Evolutionary conservation across 2,888 invertebrate genomes (phyloP).

Genomic region (Ectemnius continuus): DNA sequence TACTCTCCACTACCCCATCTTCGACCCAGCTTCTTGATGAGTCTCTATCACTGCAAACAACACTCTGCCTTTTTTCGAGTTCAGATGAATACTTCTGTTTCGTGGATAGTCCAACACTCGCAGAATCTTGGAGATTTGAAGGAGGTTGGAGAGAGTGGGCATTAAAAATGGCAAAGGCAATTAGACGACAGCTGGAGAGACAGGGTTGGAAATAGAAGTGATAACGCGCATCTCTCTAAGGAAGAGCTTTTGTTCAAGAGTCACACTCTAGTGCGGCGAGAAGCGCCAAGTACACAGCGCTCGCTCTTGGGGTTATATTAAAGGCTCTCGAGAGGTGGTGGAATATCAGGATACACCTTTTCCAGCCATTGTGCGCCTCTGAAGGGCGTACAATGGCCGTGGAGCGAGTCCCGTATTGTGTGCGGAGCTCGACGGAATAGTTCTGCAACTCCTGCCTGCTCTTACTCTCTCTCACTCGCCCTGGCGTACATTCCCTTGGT

Average conservation of each 20-base stretch:
- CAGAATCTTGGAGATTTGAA: too few relatives aligned
- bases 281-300: conserved; percentile 54
- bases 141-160: background rate
- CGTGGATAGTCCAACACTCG: too few relatives aligned
- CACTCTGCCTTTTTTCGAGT: too few relatives aligned
- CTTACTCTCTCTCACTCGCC: conserved; percentile 35
- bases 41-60: too few relatives aligned
- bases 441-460: conserved; percentile 57
- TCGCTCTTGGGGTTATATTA: conserved; percentile 49
- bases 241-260: conserved; percentile 61
- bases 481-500: conserved; percentile 12
- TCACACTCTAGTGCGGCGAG: conserved; percentile 52
- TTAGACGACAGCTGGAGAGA: conserved; percentile 35
- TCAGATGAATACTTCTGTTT: too few relatives aligned
- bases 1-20: background rate
- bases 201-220: conserved; percentile 35
- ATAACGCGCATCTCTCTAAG: conserved; percentile 37
- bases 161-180: conserved; percentile 26
- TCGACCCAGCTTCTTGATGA: background rate
- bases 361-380: conserved; percentile 67
- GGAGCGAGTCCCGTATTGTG: conserved; percentile 73
- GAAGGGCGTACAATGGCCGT: conserved; percentile 68
- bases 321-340: conserved; percentile 63
- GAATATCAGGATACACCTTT: conserved; percentile 74
- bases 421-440: conserved; percentile 67